These are phyloP conservation scores for Columba livia DNA, from an alignment of 2,113 vertebrate genomes.

Conservation along the genomic window DNA sequence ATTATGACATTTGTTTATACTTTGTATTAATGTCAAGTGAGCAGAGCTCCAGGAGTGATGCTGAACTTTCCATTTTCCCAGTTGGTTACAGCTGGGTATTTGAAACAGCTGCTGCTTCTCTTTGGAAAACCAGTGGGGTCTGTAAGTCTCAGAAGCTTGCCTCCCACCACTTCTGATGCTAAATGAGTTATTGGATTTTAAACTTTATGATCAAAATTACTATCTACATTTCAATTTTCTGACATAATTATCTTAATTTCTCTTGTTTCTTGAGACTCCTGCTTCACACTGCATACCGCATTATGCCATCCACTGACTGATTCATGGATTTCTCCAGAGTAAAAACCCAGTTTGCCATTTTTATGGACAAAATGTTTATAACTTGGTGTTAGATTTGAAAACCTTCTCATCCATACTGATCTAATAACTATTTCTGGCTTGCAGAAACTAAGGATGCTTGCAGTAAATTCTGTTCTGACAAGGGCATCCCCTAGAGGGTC, in stretches of 20 bases:
- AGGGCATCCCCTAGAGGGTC: neutral
- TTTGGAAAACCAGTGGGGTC: neutral
- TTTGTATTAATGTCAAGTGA: neutral
- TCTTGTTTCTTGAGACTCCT: neutral
- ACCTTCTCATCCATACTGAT: neutral
- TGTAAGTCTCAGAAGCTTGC: neutral
- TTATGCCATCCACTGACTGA: neutral
- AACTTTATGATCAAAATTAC: neutral
- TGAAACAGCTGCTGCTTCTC: neutral
- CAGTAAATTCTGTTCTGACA: neutral
- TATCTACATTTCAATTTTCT: neutral
- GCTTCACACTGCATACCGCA: neutral
- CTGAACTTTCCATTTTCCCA: slow-evolving; percentile 3
- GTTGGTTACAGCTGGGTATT: neutral
- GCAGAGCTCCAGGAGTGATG: neutral
- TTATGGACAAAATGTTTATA: neutral
- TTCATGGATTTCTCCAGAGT: neutral
- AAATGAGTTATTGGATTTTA: neutral
- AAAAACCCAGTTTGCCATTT: neutral
- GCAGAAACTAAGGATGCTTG: neutral
- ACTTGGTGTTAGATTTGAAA: slow-evolving; percentile 13
- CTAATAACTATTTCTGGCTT: neutral
- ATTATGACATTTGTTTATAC: slow-evolving; percentile 2
- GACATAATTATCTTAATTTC: neutral
- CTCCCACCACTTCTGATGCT: neutral